Base-by-base conservation (phyloP, 1,140 invertebrate genomes). In the Dendroctonus valens region DNA sequence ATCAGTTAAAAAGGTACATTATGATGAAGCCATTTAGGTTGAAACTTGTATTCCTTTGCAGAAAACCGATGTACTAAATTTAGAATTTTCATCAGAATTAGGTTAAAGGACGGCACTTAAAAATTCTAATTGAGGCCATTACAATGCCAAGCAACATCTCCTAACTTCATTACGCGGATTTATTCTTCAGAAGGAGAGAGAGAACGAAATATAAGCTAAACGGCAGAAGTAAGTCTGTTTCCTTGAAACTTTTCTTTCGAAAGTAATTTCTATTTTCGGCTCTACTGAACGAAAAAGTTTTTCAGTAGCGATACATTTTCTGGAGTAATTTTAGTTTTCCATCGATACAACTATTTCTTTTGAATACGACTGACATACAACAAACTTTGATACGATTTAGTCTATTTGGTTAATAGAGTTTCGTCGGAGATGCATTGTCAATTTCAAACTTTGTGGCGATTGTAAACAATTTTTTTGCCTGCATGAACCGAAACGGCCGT, bases 171-270 rank as follows among this genome's bases (percentile, higher is more conserved):
- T 61, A 61, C 59, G 59, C 44, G 48, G 59, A 61, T 61, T 61
- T 61, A 61, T 61, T 52, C 42, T 52, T 52, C 12, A 61, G 59
- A 61, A 46, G 52, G 59, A 52, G n/a, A 61, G 52, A 52, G 40
- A 26, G 26, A 26, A 26, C 26, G 26, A 26, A 26, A 26, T 61
- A 42, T 48, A 59, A 61, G 48, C 59, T 52, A 51, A 61, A 61
- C 59, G 59, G 59, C 48, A 61, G 55, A 64, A 64, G 54, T 64
- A 64, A 64, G 40, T 46, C 54, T 64, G 61, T 64, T 64, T 55
- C 39, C 38, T n/a, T 7, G 46, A 55, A 55, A 64, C 5, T 64
- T 55, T 64, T 64, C 50, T 64, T 64, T 64, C 42, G 5, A 57
- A 64, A 64, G 46, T 55, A 64, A 55, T 61, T 61, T 52, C 59